These are phyloP conservation scores for Emmelina monodactyla DNA, from an alignment of 2,888 invertebrate genomes.

Conservation along the genomic window DNA sequence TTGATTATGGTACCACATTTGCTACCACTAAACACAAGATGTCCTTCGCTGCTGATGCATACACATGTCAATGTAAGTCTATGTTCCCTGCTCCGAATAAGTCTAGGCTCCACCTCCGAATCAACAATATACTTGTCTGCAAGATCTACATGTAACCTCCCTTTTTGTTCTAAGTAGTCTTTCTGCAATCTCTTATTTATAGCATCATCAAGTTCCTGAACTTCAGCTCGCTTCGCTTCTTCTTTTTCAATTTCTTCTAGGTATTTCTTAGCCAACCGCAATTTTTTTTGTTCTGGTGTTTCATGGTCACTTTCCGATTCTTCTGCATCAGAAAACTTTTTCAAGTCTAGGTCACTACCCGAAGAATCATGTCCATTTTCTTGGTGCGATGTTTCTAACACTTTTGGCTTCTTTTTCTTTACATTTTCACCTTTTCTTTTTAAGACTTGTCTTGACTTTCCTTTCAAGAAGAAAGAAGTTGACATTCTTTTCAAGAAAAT, in stretches of 20 bases:
- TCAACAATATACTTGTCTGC: slow-evolving; percentile 66
- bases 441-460: slow-evolving; percentile 59
- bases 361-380: slow-evolving; percentile 69
- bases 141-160: slow-evolving; percentile 77
- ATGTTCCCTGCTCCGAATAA: slow-evolving; percentile 80
- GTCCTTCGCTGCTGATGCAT: slow-evolving; percentile 77
- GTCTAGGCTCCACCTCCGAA: slow-evolving; percentile 36
- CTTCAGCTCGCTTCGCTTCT: slow-evolving; percentile 74
- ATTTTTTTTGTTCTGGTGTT: slow-evolving; percentile 89
- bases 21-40: slow-evolving; percentile 80
- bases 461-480: slow-evolving; percentile 69
- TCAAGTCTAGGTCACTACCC: slow-evolving; percentile 71
- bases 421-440: slow-evolving; percentile 62
- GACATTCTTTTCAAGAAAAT: slow-evolving; percentile 41
- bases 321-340: slow-evolving; percentile 55
- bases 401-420: slow-evolving; percentile 41
- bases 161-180: slow-evolving; percentile 87
- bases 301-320: slow-evolving; percentile 73
- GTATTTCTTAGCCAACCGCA: slow-evolving; percentile 89
- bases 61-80: slow-evolving; percentile 81
- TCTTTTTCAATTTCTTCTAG: slow-evolving; percentile 85
- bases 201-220: slow-evolving; percentile 69
- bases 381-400: slow-evolving; percentile 41
- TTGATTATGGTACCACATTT: slow-evolving; percentile 90
- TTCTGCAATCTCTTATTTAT: slow-evolving; percentile 80